These are phyloP conservation scores for Hemithea aestivaria DNA, from an alignment of 2,888 invertebrate genomes.

Conservation along the genomic window DNA sequence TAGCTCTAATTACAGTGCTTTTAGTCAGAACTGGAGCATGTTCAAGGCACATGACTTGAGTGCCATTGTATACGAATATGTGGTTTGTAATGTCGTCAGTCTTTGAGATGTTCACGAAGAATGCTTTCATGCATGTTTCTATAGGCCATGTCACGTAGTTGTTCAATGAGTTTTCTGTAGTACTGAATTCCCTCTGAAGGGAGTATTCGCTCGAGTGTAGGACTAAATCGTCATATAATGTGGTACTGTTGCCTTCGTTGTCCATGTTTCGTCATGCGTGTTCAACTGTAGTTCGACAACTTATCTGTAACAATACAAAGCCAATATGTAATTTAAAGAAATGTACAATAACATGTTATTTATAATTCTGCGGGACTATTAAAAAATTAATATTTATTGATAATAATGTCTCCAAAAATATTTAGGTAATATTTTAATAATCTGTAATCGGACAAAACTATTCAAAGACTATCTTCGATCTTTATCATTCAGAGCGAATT, in stretches of 20 bases:
- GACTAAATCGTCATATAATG: constrained; percentile 56
- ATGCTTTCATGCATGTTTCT: constrained; percentile 53
- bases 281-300: constrained; percentile 26
- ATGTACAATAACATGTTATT: too few species aligned
- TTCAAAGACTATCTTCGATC: too few species aligned
- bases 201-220: constrained; percentile 43
- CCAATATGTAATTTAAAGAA: too few species aligned
- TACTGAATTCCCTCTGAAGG: constrained; percentile 42
- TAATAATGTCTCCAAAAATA: too few species aligned
- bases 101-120: constrained; percentile 47
- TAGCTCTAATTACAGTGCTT: constrained; percentile 81
- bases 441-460: too few species aligned
- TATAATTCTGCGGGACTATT: too few species aligned
- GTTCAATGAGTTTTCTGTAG: constrained; percentile 33
- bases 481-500: too few species aligned
- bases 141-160: constrained; percentile 50
- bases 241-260: constrained; percentile 68
- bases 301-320: constrained; percentile 53
- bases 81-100: constrained; percentile 40
- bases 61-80: constrained; percentile 52
- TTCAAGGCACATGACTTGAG: constrained; percentile 68
- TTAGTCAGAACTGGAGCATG: constrained; percentile 85
- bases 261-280: constrained; percentile 73
- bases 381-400: too few species aligned
- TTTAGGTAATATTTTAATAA: too few species aligned